These are phyloP conservation scores for Drosophila ogumai DNA, from an alignment of 1,140 invertebrate genomes.

Conservation along the genomic window DNA sequence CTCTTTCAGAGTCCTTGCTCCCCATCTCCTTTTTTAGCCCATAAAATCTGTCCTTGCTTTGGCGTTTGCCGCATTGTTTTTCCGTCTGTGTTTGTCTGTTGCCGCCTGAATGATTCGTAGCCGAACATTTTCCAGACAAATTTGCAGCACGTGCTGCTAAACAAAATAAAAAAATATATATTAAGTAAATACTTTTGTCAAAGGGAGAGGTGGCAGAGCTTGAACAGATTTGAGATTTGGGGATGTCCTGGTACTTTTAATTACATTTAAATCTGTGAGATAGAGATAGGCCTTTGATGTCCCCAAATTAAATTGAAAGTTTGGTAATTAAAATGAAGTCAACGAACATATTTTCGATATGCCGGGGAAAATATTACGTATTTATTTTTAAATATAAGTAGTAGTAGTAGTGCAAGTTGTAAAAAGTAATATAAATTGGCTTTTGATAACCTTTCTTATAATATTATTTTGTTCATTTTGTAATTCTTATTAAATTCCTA, in stretches of 20 bases:
- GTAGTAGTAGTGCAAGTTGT: not conserved
- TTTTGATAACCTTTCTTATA: not conserved
- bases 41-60: constrained; percentile 28
- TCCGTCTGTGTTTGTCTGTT: constrained; percentile 69
- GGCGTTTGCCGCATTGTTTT: constrained; percentile 73
- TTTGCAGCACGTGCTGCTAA: constrained; percentile 68
- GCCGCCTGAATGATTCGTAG: constrained; percentile 72
- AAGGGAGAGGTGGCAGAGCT: constrained; percentile 7
- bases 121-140: constrained; percentile 66
- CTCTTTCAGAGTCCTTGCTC: not conserved
- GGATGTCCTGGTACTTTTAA: not conserved
- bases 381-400: not conserved
- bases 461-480: not conserved
- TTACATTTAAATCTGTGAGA: constrained; percentile 4
- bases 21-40: constrained; percentile 3
- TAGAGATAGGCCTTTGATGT: not conserved
- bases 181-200: constrained; percentile 27
- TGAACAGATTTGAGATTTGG: constrained; percentile 3
- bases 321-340: not conserved
- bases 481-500: not conserved
- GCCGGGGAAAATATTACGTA: not conserved
- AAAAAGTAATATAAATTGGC: not conserved
- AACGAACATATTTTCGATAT: not conserved
- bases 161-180: constrained; percentile 13
- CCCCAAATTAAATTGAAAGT: not conserved